Evolutionary conservation across 2,888 invertebrate genomes (phyloP).

Genomic region (Hartigia nigra): DNA sequence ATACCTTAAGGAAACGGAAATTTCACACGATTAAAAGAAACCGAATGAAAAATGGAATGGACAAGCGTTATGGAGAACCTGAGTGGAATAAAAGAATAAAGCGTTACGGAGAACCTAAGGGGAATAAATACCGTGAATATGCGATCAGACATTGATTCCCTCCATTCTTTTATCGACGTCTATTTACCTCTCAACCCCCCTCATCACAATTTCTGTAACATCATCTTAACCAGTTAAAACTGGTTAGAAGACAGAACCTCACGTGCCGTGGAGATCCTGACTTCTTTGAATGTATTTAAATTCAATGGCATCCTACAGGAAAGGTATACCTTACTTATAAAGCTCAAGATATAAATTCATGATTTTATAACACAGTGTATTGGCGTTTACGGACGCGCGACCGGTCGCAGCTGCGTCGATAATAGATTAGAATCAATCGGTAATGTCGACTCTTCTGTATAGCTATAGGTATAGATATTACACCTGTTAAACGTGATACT

Average conservation of each 20-base stretch:
- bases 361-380: conserved; percentile 44
- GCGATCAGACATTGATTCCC: not conserved
- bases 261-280: not conserved
- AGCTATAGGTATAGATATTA: not conserved
- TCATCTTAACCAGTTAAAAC: not conserved
- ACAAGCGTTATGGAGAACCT: not conserved
- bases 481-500: conserved; percentile 9
- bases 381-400: conserved; percentile 42
- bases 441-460: conserved; percentile 18
- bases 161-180: not conserved
- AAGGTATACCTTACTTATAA: not conserved
- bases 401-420: conserved; percentile 40
- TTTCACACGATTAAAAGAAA: not conserved
- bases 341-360: conserved; percentile 35
- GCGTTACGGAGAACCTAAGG: not conserved
- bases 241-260: not conserved
- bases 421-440: conserved; percentile 47
- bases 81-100: not conserved
- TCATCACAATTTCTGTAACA: not conserved
- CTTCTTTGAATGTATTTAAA: not conserved
- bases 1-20: not conserved
- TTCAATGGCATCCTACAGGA: not conserved
- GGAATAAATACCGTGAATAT: not conserved
- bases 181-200: not conserved
- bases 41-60: not conserved